Base-by-base conservation (phyloP, 2,888 invertebrate genomes). In the Caenorhabditis panamensis region DNA sequence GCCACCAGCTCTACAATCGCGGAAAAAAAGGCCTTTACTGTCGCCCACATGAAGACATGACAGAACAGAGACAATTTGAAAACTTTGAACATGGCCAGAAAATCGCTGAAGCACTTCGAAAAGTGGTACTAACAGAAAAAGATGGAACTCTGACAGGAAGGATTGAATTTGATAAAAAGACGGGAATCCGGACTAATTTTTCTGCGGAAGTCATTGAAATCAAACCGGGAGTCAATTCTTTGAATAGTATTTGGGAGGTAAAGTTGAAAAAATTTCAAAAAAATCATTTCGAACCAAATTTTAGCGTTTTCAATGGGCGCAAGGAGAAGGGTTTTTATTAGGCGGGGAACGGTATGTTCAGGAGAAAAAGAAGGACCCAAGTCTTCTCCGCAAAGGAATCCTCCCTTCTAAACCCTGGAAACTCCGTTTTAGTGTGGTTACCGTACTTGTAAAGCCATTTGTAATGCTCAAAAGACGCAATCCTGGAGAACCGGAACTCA, bases 391-490 rank as follows among this genome's bases (percentile, higher is more conserved):
- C 41, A 86, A 86, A 64, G 84, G 85, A 44, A 81, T 84, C 41
- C 51, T 87, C 5, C 71, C 79, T 20, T 82, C 80, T 31, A 83
- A 85, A 51, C 87, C 87, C 3, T 84, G 84, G 81, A 84, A 86
- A 68, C 59, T 86, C 37, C 71, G 82, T n/a, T 83, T 90, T 47
- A 84, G 71, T 28, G 84, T 88, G 36, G 88, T 86, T 22, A 88
- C 88, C 9, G 86, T 88, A 20, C 59, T 87, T 59, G 85, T 84
- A 41, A 79, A 75, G 24, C 75, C 75, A 24, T 97, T 96, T 89
- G 95, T 95, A 9, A 95, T 96, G 95, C 91, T 95, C 22, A 95
- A 94, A 90, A 94, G 95, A 88, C 82, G 84, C 24, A 82, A 83
- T 49, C 85, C 86, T 5, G 88, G 88, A 49, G 84, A 88, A 22